These are phyloP conservation scores for Drosophila biarmipes DNA, from an alignment of 1,140 invertebrate genomes.

Conservation along the genomic window DNA sequence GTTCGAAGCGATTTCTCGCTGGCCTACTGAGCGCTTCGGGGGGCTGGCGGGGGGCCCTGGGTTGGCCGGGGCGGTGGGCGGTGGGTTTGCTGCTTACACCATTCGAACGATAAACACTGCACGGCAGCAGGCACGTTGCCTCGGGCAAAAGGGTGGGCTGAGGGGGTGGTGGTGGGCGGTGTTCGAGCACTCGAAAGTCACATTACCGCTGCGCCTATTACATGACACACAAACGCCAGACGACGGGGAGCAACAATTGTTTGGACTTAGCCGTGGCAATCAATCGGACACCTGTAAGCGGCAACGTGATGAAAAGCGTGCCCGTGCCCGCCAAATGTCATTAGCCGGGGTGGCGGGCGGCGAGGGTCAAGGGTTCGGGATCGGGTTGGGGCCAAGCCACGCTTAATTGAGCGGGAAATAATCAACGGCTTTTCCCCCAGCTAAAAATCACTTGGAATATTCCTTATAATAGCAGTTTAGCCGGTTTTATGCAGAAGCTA, in stretches of 20 bases:
- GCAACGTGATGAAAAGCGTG: constrained; percentile 58
- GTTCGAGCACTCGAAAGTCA: constrained; percentile 49
- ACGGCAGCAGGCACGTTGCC: constrained; percentile 52
- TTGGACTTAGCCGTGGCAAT: constrained; percentile 43
- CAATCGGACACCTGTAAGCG: constrained; percentile 51
- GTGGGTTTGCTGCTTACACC: constrained; percentile 34
- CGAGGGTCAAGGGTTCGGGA: constrained; percentile 5
- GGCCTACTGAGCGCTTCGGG: constrained; percentile 68
- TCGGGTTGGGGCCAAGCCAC: background rate
- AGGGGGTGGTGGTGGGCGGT: background rate
- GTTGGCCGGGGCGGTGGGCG: background rate
- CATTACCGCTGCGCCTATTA: constrained; percentile 61
- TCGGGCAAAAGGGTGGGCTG: background rate
- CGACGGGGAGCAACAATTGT: constrained; percentile 42
- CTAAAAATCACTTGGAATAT: background rate
- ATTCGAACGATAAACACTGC: constrained; percentile 53
- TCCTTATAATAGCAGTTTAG: background rate
- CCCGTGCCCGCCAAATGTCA: constrained; percentile 20
- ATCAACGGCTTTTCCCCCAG: constrained; percentile 22
- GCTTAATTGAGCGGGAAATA: constrained; percentile 28
- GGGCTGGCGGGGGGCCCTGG: background rate
- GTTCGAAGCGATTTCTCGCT: constrained; percentile 65
- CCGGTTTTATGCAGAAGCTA: background rate
- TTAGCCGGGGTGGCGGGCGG: background rate
- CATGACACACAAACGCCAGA: constrained; percentile 46